Evolutionary conservation across 2,113 vertebrate genomes (phyloP), one percentile per base, ranked within the genome.

Genomic region (Eretmochelys imbricata): DNA sequence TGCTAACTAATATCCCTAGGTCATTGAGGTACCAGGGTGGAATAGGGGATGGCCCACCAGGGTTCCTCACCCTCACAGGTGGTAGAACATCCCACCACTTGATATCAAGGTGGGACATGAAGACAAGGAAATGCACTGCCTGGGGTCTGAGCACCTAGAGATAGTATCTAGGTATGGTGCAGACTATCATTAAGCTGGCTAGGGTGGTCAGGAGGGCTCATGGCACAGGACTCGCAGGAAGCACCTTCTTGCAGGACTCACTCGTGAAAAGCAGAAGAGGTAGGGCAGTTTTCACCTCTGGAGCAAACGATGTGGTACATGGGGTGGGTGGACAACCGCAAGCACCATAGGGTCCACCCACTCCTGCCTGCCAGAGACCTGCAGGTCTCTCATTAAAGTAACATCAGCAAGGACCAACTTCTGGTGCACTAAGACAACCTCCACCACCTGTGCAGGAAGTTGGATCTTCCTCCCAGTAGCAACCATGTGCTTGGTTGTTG

Each of bases 381-480:
- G 1, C 84, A 42, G 80, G 62, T 27, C 72, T 62, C 89, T 1
- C 54, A 20, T 89, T 50, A 80, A 22, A 48, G 35, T n/a, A 0
- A 0, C 69, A 10, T 17, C 82, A 54, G 42, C 42, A 0, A 0
- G 25, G 48, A 80, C 16, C 69, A 69, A 65, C 9, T 10, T 55
- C 54, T 55, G 54, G 54, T 55, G 54, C 54, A 25, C 24, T 55
- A 55, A 55, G 24, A 25, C 4, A 10, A 25, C 54, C 54, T 55
- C 54, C 54, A 25, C 24, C 54, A 25, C 54, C 54, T 55, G 54
- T 55, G 54, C 54, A 55, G 54, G 24, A 55, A 59, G 57, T 59
- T 29, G 57, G 57, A 27, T 59, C 57, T 59, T 59, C 57, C 54
- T 29, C 27, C 57, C 57, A 59, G 27, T 59, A 59, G 57, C 11